Evolutionary conservation across 2,888 invertebrate species (phyloP), one percentile per base, ranked within the genome.

Genomic region (Siphonodentalium dalli): DNA sequence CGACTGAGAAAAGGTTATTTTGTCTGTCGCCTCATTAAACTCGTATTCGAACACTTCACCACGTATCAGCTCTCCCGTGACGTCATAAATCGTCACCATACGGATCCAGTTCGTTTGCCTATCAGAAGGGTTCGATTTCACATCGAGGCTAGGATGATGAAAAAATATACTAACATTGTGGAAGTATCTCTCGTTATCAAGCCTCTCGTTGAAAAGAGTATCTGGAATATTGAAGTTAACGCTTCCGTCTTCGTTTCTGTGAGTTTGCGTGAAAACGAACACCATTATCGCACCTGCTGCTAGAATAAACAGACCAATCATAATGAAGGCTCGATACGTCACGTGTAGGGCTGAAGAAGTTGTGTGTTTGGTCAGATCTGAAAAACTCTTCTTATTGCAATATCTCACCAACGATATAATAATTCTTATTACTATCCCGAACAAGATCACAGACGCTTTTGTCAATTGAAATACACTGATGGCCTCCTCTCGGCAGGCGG

Each of bases 141-240:
- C 27, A 35, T 68, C 66, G 39, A 72, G 61, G 4, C 61, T 9
- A 2, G 66, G 65, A 43, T 70, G 71, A 48, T 69, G 65, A 44
- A 73, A 66, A 51, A 63, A 72, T 15, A 72, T 58, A 38, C 72
- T 71, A 21, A 67, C 66, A 47, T 71, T 68, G 15, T 66, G 47
- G 50, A 76, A 73, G 52, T 77, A 77, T 9, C 70, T 62, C 29
- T 65, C 56, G 38, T 71, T 71, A 41, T 74, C 60, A 59, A 63
- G 72, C 27, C 58, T 53, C 15, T 68, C 72, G 13, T 68, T 58
- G 18, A 74, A 51, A 1, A 72, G 33, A 18, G 65, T 63, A 15
- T 63, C 57, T 1, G 72, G 69, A 8, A 70, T 55, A 48, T 69
- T 62, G 42, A 74, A 75, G n/a, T 54, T 63, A n/a, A 72, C 54